Conservation (phyloP, 2,888 invertebrate genomes). For the Pinctada fucata region DNA sequence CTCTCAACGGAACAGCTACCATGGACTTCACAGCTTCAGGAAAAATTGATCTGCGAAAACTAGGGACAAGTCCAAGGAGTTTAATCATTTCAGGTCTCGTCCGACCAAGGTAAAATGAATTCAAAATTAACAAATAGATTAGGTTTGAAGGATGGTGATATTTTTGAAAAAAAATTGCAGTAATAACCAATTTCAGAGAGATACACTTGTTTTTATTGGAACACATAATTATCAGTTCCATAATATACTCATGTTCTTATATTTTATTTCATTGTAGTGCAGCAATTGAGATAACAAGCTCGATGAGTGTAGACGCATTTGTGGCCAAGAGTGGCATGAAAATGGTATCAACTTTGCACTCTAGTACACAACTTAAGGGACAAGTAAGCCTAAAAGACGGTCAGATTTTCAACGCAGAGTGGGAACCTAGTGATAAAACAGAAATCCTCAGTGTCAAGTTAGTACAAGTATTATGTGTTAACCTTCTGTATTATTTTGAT, state of each 20-base stretch:
- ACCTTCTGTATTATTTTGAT: too few relatives aligned
- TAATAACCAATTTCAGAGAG: not conserved
- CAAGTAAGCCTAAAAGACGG: conserved; percentile 84
- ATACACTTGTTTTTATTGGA: too few relatives aligned
- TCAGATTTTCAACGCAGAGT: conserved; percentile 83
- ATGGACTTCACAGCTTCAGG: conserved; percentile 90
- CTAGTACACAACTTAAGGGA: conserved; percentile 89
- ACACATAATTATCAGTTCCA: too few relatives aligned
- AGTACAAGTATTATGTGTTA: conserved; percentile 47
- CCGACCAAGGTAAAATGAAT: conserved; percentile 83
- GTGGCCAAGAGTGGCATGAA: conserved; percentile 89
- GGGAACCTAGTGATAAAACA: conserved; percentile 89
- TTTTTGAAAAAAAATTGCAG: conserved; percentile 48
- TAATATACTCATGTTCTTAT: not conserved
- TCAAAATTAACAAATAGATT: not conserved
- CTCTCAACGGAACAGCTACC: conserved; percentile 90
- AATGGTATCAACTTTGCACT: conserved; percentile 88
- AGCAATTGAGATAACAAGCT: conserved; percentile 88
- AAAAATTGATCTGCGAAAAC: conserved; percentile 83
- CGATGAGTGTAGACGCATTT: conserved; percentile 90
- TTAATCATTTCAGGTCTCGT: conserved; percentile 88
- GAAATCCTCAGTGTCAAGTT: conserved; percentile 87
- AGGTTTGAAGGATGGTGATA: too few relatives aligned
- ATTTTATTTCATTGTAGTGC: conserved; percentile 81
- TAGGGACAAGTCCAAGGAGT: conserved; percentile 76